Evolutionary conservation across 2,888 invertebrate species (phyloP), one percentile per base, ranked within the genome.

Genomic region (Drosophila neonasuta): DNA sequence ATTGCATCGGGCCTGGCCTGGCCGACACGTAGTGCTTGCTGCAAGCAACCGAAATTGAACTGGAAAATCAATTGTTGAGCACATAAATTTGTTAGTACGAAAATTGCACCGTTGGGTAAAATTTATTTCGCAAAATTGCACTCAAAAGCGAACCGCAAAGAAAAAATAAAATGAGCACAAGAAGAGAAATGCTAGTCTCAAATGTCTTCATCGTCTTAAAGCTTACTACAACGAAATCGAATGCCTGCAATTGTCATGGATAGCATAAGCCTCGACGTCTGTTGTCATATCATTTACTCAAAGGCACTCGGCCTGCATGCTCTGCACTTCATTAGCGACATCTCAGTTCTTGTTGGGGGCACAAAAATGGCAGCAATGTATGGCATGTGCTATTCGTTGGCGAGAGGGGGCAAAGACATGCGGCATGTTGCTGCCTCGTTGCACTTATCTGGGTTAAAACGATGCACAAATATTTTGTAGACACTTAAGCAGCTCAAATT

Each of bases 71-170:
- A 83, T 83, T 86, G 83, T 77, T 74, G 79, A 68, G 77, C 81
- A 84, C 82, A 83, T 83, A 86, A 83, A 83, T 83, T 84, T 81
- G 83, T 86, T 86, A 75, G 79, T 62, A 67, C 54, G 68, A 71
- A 81, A 83, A 86, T 83, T 84, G 82, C 84, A 80, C 82, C 82
- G 73, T 72, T 80, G 86, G 82, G 82, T 73, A 54, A 83, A 83
- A 83, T 83, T 77, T 84, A 86, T 86, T 84, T 77, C 44, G 48
- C 68, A 66, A 71, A 79, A 79, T 79, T 81, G 79, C 82, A 79
- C 54, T 66, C 60, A 59, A 72, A 68, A 63, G 67, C 57, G 65
- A 63, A 69, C 57, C 46, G 45, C 65, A 36, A 11, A 36, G 70
- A 36, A 11, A 36, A 71, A 56, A 60, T 71, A 65, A 67, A 62